Percentiles rank a stretch among this genome's conserved stretches.
These are phyloP conservation scores for Cremastinae sp. DNA, from an alignment of 2,888 invertebrate genomes.

Conservation along the genomic window DNA sequence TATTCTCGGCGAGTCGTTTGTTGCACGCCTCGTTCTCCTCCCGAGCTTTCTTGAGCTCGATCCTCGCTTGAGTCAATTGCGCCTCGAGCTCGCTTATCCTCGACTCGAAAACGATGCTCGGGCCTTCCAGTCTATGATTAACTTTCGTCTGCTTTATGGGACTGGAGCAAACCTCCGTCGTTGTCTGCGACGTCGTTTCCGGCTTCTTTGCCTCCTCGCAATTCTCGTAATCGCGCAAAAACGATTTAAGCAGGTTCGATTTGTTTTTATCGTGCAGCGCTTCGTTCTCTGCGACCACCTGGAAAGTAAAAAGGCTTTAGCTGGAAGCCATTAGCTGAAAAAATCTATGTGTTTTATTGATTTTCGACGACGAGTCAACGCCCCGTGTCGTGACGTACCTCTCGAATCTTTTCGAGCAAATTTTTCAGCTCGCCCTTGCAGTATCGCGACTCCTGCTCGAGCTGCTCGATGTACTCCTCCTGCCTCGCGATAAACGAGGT, in stretches of 20 bases:
- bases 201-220: conserved; percentile 62
- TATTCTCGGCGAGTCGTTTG: conserved; percentile 75
- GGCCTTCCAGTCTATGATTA: conserved; percentile 84
- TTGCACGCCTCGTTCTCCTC: conserved; percentile 84
- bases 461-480: conserved; percentile 92
- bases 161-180: conserved; percentile 75
- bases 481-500: conserved; percentile 91
- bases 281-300: conserved; percentile 90
- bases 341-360: conserved; percentile 40
- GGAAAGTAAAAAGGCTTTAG: not conserved
- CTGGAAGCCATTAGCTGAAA: not conserved
- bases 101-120: conserved; percentile 91
- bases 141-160: conserved; percentile 78
- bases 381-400: conserved; percentile 79
- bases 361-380: conserved; percentile 28
- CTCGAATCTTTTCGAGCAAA: conserved; percentile 90
- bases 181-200: conserved; percentile 21
- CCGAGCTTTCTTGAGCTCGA: conserved; percentile 88
- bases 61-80: conserved; percentile 88
- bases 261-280: conserved; percentile 90
- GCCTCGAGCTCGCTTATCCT: conserved; percentile 92
- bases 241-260: conserved; percentile 85
- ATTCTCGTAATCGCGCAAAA: conserved; percentile 81
- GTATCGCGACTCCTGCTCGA: conserved; percentile 92
- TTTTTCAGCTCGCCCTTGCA: conserved; percentile 90